A percentile compares a stretch with the other conserved stretches of the same genome.
phyloP scores from a whole-genome alignment of 2,888 invertebrate genomes.

The Pseudanteris insignis region DNA sequence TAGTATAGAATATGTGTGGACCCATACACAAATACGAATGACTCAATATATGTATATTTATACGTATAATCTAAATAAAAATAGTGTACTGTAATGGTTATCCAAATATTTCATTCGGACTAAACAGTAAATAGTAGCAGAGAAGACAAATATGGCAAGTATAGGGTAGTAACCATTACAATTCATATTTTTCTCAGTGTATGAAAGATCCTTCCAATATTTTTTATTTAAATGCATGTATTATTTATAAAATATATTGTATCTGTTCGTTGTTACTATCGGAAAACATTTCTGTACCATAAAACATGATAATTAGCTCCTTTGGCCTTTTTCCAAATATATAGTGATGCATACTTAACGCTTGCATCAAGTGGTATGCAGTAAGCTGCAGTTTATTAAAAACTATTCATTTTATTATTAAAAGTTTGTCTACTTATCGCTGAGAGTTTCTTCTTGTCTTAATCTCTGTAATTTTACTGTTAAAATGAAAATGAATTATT shows the following conservation, averaged over 20 bases:
- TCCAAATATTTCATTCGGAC: too few species aligned
- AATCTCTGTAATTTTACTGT: conserved; percentile 36
- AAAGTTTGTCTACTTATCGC: conserved; percentile 24
- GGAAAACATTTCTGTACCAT: not conserved
- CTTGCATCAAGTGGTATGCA: conserved; percentile 7
- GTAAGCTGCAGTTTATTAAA: conserved; percentile 20
- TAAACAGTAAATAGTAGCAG: too few species aligned
- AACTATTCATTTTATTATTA: conserved; percentile 36
- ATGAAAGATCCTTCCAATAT: too few species aligned
- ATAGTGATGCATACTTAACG: conserved; percentile 23
- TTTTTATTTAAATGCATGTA: not conserved
- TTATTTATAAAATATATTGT: not conserved
- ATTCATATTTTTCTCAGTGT: too few species aligned
- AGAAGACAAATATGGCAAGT: too few species aligned
- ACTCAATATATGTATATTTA: too few species aligned
- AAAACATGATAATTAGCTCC: conserved; percentile 8
- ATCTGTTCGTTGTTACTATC: not conserved
- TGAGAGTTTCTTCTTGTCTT: conserved; percentile 32
- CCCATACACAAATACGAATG: too few species aligned
- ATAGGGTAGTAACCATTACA: too few species aligned
- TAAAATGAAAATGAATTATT: conserved; percentile 22
- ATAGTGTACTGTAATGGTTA: too few species aligned
- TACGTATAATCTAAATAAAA: too few species aligned
- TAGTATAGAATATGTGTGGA: too few species aligned
- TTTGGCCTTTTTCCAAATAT: conserved; percentile 17